Conservation (phyloP, 2,797 vertebrate species). For the Pelochelys cantorii region DNA sequence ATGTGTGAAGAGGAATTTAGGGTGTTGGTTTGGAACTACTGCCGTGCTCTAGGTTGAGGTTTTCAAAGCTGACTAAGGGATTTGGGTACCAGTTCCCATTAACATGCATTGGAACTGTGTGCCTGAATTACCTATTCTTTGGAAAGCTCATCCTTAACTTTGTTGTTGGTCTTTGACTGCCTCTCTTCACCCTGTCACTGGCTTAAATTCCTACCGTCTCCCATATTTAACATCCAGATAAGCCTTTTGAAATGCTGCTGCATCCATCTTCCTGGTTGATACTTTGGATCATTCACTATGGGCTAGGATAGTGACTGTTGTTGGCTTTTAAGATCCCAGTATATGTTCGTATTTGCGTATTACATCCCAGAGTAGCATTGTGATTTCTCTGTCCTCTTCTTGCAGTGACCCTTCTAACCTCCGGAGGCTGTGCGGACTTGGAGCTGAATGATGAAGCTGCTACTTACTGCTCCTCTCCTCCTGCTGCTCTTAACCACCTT, state of each 20-base stretch:
- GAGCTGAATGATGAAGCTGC: constrained; percentile 77
- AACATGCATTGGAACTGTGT: neutral
- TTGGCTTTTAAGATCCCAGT: neutral
- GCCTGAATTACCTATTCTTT: neutral
- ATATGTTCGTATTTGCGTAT: accelerated
- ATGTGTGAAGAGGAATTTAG: neutral
- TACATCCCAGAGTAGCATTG: neutral
- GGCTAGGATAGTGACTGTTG: neutral
- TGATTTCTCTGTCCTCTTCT: neutral
- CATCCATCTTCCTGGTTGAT: too few relatives aligned
- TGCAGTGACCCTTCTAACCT: constrained; percentile 28
- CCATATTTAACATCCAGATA: neutral
- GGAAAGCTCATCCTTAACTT: neutral
- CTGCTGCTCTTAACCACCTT: constrained; percentile 77
- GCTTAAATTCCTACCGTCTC: neutral
- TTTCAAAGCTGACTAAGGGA: neutral
- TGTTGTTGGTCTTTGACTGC: neutral
- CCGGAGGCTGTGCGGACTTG: neutral
- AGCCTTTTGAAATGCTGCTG: neutral
- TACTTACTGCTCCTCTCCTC: constrained; percentile 71
- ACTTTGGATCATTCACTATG: neutral
- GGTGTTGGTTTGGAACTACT: neutral
- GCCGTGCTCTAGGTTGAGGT: neutral
- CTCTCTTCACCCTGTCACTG: neutral
- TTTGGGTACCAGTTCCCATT: neutral